Base-by-base conservation (phyloP, 2,113 vertebrate species). In the Pachyramphus minor region DNA sequence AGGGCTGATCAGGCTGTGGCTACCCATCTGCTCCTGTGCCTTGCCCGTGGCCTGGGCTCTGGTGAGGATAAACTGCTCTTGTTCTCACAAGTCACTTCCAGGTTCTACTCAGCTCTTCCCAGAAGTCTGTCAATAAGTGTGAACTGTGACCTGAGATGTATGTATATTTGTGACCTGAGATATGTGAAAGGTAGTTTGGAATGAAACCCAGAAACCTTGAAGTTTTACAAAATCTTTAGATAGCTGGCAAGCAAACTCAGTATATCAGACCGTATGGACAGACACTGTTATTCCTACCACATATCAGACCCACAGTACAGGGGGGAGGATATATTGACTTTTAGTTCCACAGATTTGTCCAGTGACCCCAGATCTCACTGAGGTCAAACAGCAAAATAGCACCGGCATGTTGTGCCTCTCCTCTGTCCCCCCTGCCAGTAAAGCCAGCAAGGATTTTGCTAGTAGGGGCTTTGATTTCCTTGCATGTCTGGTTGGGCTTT, bases 381-480 rank as follows among this genome's bases (percentile, higher is more conserved):
- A 69, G 42, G 17, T 37, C 19, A 13, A 35, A 1, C 2, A 62
- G 64, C 31, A 71, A 23, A 44, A 9, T 74, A 25, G 17, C 7
- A 0, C 53, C 63, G 42, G 24, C 22, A 4, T 5, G 21, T 14
- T 3, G 2, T 25, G 28, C 19, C 21, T 44, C 30, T 71, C 35
- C 30, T 75, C 42, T 62, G 19, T 35, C 20, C 24, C 39, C 75
- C 22, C 50, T 25, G 13, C 63, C 50, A 66, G 13, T 12, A 31
- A 60, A 64, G 60, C 8, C 69, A 92, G 14, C 12, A 45, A 63
- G 3, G 33, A 60, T n/a, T 94, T 60, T 74, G 20, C 39, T 31
- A 16, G 3, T 15, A 10, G 0, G 0, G 15, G 1, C 31, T 92
- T 76, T 0, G 0, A 22, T 27, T 64, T 73, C 37, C 33, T 71